Percentiles rank a stretch among this genome's conserved stretches.
Evolutionary conservation across 2,113 vertebrate species (phyloP).

Genomic region (Psilopogon haemacephalus): DNA sequence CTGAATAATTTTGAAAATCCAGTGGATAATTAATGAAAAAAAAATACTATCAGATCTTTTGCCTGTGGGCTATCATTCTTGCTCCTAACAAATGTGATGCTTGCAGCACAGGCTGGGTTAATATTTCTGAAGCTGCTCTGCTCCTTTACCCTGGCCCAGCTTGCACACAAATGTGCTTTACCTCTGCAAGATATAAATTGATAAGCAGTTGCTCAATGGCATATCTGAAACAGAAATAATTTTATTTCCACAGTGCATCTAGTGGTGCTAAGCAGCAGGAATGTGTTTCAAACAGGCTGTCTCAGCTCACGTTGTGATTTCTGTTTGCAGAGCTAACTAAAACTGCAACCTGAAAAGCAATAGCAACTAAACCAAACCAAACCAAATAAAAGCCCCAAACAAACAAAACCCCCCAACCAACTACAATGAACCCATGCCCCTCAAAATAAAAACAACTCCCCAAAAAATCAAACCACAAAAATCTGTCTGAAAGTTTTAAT

Average conservation of each 20-base stretch:
- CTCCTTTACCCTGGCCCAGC: background rate
- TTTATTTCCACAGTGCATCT: background rate
- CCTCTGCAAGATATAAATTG: background rate
- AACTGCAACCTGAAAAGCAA: background rate
- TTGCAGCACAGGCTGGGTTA: background rate
- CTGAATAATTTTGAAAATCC: constrained; percentile 38
- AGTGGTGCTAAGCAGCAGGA: background rate
- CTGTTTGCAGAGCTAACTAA: background rate
- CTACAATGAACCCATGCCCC: too few relatives aligned
- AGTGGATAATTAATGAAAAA: constrained; percentile 13
- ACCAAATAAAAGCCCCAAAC: too few relatives aligned
- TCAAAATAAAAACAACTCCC: too few relatives aligned
- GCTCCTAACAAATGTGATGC: background rate
- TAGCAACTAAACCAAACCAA: too few relatives aligned
- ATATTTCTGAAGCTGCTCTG: background rate
- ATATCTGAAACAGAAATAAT: background rate
- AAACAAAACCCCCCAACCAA: too few relatives aligned
- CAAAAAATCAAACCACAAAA: background rate
- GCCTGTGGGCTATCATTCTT: background rate
- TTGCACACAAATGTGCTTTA: background rate
- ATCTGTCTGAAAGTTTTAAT: background rate
- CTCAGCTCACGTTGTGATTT: background rate
- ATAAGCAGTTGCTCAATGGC: background rate
- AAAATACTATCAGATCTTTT: constrained; percentile 36
- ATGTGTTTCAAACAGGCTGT: background rate